Evolutionary conservation across 2,888 invertebrate species (phyloP).

Genomic region (Lepidochrysops patricia): DNA sequence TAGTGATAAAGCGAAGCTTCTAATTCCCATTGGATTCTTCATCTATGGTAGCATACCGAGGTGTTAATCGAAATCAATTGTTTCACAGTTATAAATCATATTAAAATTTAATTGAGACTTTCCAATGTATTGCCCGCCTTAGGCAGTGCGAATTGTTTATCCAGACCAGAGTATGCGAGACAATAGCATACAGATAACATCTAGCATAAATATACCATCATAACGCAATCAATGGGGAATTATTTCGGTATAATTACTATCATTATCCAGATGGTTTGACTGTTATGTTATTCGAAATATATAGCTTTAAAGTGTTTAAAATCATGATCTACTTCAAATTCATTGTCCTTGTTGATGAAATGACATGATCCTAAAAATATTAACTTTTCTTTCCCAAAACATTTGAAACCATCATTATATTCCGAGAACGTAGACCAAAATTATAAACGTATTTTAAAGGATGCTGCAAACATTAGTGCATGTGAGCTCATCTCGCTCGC

Average conservation of each 20-base stretch:
- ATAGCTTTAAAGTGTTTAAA: too few species aligned
- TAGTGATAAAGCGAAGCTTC: too few species aligned
- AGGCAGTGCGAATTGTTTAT: not conserved
- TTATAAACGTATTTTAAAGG: not conserved
- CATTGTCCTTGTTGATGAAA: too few species aligned
- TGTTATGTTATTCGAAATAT: too few species aligned
- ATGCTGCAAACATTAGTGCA: not conserved
- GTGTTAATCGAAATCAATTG: constrained; percentile 70
- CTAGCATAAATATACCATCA: not conserved
- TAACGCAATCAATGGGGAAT: constrained; percentile 1
- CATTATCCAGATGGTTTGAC: too few species aligned
- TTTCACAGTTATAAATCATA: constrained; percentile 60
- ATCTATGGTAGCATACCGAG: constrained; percentile 33
- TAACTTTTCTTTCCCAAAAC: too few species aligned
- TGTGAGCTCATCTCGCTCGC: not conserved
- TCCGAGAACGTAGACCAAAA: too few species aligned
- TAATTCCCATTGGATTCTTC: not conserved
- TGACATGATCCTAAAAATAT: too few species aligned
- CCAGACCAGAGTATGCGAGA: not conserved
- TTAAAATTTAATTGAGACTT: constrained; percentile 59
- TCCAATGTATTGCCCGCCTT: constrained; percentile 5
- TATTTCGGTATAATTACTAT: not conserved
- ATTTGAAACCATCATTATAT: not conserved
- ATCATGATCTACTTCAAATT: too few species aligned
- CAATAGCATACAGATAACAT: constrained; percentile 4